A percentile compares a stretch with the other conserved stretches of the same genome.
These are phyloP conservation scores for Ganaspis brasiliensis DNA, from an alignment of 2,888 invertebrate genomes.

Conservation along the genomic window DNA sequence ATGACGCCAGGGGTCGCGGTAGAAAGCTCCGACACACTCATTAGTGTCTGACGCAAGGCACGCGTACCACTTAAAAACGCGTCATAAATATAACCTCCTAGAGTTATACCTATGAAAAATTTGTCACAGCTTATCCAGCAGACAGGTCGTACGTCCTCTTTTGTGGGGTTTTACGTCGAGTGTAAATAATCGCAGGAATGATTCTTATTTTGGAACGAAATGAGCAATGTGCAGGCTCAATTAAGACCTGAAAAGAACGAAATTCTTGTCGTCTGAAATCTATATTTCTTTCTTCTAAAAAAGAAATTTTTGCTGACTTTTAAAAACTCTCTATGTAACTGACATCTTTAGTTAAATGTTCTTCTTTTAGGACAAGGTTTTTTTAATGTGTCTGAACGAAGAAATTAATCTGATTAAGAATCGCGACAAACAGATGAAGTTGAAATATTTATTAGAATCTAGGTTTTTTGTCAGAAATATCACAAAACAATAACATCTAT, in stretches of 20 bases:
- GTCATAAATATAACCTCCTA: slow-evolving; percentile 57
- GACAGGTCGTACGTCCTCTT: slow-evolving; percentile 50
- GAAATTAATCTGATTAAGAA: no score
- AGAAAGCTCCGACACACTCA: slow-evolving; percentile 65
- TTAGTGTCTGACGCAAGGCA: slow-evolving; percentile 72
- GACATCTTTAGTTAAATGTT: background rate
- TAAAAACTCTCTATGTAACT: background rate
- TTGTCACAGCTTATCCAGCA: slow-evolving; percentile 63
- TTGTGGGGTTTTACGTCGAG: slow-evolving; percentile 35
- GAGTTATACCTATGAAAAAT: slow-evolving; percentile 70
- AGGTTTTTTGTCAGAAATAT: no score
- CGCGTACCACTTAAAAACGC: slow-evolving; percentile 62
- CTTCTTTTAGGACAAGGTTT: background rate
- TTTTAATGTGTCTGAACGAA: no score
- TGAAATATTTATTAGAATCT: no score
- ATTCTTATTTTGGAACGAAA: slow-evolving; percentile 34
- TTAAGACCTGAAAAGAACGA: slow-evolving; percentile 13
- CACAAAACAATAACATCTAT: no score
- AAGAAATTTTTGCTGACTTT: background rate
- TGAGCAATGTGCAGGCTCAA: slow-evolving; percentile 36
- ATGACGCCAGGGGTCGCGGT: slow-evolving; percentile 28
- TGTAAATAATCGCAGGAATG: slow-evolving; percentile 8
- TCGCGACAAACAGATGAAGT: no score
- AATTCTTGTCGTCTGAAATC: slow-evolving; percentile 36
- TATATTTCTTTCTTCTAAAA: slow-evolving; percentile 10